Conservation (phyloP, 2,888 invertebrate species). For the Lycaena phlaeas region DNA sequence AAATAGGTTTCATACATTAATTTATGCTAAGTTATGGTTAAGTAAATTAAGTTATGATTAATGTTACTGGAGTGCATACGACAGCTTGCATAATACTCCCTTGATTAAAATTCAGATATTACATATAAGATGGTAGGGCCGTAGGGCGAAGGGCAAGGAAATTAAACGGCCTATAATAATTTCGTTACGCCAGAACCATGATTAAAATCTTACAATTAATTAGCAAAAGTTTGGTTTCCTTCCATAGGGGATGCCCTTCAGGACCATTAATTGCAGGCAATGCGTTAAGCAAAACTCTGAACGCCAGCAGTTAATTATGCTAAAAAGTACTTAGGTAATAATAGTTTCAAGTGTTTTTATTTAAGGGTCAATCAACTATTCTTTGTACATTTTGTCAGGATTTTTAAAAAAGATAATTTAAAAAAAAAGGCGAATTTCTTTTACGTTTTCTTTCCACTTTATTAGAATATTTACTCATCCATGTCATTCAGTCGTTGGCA, state of each 20-base stretch:
- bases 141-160: conserved; percentile 56
- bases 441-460: too few relatives aligned
- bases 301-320: too few relatives aligned
- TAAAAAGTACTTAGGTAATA: too few relatives aligned
- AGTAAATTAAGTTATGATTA: conserved; percentile 33
- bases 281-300: too few relatives aligned
- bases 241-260: conserved; percentile 27
- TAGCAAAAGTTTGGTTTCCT: conserved; percentile 48
- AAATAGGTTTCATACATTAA: too few relatives aligned
- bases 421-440: too few relatives aligned
- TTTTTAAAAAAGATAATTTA: too few relatives aligned
- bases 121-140: conserved; percentile 61
- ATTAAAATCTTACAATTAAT: conserved; percentile 70
- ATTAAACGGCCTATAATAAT: conserved; percentile 70
- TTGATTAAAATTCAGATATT: conserved; percentile 70
- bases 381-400: too few relatives aligned
- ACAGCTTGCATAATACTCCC: conserved; percentile 70
- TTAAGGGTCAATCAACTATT: too few relatives aligned
- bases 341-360: too few relatives aligned
- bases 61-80: conserved; percentile 65
- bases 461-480: too few relatives aligned
- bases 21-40: conserved; percentile 5
- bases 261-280: conserved; percentile 35
- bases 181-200: conserved; percentile 60
- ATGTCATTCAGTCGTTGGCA: too few relatives aligned